phyloP scores from a whole-genome alignment of 2,113 vertebrate species.

The Cyanoliseus patagonus region DNA sequence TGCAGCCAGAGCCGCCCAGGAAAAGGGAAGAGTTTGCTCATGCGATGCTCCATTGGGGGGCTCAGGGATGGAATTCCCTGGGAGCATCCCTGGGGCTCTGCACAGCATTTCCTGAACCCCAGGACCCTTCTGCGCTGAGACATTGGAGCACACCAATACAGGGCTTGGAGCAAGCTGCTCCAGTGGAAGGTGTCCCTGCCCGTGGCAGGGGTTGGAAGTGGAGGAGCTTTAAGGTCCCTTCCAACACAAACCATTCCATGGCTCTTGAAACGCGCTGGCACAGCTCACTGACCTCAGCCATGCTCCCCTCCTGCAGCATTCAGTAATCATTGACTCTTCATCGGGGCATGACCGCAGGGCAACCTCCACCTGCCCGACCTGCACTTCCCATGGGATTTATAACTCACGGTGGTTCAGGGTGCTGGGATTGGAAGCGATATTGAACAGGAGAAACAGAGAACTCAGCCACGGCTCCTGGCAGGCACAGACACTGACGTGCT shows the following conservation, averaged over 20 bases:
- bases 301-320: no score
- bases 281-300: not conserved
- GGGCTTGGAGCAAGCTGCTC: not conserved
- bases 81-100: not conserved
- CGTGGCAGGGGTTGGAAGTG: not conserved
- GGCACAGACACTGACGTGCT: fast-evolving
- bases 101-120: not conserved
- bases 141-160: fast-evolving
- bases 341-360: not conserved
- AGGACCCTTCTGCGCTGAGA: fast-evolving
- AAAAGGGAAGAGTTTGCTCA: fast-evolving
- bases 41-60: fast-evolving
- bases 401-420: fast-evolving
- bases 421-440: fast-evolving
- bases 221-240: not conserved
- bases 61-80: not conserved
- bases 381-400: not conserved
- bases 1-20: fast-evolving
- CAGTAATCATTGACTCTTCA: not conserved
- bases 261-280: not conserved
- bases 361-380: not conserved
- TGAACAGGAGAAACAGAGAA: not conserved
- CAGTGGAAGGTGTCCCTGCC: not conserved
- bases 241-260: not conserved
- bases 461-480: fast-evolving